A percentile compares a stretch with the other conserved stretches of the same genome.
These are phyloP conservation scores for Junonia oenone DNA, from an alignment of 2,888 invertebrate species.

Conservation along the genomic window DNA sequence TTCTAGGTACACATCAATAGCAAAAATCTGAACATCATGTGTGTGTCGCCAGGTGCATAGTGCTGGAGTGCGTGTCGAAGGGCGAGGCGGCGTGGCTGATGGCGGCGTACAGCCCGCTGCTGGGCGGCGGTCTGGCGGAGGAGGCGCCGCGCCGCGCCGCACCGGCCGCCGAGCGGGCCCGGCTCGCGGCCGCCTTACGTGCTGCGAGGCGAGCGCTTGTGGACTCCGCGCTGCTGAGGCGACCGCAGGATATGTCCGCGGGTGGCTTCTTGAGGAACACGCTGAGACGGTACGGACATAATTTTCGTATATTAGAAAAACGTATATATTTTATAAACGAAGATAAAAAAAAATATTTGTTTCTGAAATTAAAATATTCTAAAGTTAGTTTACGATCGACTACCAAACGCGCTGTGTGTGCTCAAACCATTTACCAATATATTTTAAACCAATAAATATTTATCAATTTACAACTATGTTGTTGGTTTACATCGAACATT, in stretches of 20 bases:
- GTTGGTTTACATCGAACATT: no score
- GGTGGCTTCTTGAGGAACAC: constrained; percentile 95
- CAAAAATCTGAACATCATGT: no score
- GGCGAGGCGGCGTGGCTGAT: constrained; percentile 95
- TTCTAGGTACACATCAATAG: no score
- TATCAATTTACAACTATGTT: no score
- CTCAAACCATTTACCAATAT: no score
- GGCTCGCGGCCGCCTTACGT: constrained; percentile 92
- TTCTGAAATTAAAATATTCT: no score
- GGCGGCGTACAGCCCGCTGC: constrained; percentile 92
- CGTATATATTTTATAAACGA: no score
- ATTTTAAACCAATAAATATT: no score
- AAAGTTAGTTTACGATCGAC: no score
- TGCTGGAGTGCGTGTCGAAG: constrained; percentile 93
- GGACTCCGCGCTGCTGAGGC: constrained; percentile 88
- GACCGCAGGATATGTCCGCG: constrained; percentile 87
- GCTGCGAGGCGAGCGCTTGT: constrained; percentile 90
- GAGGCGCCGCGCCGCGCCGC: constrained; percentile 80
- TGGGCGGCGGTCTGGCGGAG: constrained; percentile 90
- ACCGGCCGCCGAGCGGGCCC: constrained; percentile 92
- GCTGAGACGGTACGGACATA: constrained; percentile 84
- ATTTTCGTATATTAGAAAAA: no score
- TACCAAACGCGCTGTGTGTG: no score
- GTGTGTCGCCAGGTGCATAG: constrained; percentile 97
- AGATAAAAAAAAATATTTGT: no score